phyloP scores from a whole-genome alignment of 2,113 vertebrate species.

The Prochilodus magdalenae region DNA sequence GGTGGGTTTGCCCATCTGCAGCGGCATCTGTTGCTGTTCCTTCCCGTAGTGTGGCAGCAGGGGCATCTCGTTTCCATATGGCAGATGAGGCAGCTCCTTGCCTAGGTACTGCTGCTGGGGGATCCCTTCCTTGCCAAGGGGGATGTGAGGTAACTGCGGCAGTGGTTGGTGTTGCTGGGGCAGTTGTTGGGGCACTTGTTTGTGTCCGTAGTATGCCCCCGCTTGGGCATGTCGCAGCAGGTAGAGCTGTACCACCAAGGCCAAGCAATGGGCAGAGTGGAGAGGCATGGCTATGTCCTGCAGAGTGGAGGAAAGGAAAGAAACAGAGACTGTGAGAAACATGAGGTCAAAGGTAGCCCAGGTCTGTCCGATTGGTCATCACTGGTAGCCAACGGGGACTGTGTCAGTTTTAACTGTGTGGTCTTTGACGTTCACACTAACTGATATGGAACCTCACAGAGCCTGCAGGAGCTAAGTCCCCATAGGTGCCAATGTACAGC shows the following conservation, averaged over 20 bases:
- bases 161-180: slow-evolving; percentile 86
- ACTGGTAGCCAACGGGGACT: no score
- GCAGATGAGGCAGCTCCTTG: slow-evolving; percentile 86
- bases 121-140: slow-evolving; percentile 83
- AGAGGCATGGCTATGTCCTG: slow-evolving; percentile 72
- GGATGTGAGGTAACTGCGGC: slow-evolving; percentile 88
- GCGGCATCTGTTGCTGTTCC: slow-evolving; percentile 85
- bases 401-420: no score
- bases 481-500: no score
- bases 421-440: no score
- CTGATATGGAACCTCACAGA: no score
- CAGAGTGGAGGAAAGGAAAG: slow-evolving; percentile 20
- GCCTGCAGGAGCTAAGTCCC: no score
- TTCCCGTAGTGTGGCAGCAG: slow-evolving; percentile 87
- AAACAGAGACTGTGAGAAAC: neutral
- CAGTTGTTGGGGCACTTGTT: slow-evolving; percentile 87
- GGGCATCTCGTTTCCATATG: slow-evolving; percentile 86
- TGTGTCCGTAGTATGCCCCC: slow-evolving; percentile 90
- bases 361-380: no score
- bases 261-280: slow-evolving; percentile 70
- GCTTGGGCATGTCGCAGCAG: slow-evolving; percentile 75
- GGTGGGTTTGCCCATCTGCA: slow-evolving; percentile 83
- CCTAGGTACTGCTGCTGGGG: slow-evolving; percentile 84
- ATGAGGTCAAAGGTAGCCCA: no score
- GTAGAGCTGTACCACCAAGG: slow-evolving; percentile 75